Evolutionary conservation across 2,888 invertebrate species (phyloP), one percentile per base, ranked within the genome.

Genomic region (Alsophila aescularia): DNA sequence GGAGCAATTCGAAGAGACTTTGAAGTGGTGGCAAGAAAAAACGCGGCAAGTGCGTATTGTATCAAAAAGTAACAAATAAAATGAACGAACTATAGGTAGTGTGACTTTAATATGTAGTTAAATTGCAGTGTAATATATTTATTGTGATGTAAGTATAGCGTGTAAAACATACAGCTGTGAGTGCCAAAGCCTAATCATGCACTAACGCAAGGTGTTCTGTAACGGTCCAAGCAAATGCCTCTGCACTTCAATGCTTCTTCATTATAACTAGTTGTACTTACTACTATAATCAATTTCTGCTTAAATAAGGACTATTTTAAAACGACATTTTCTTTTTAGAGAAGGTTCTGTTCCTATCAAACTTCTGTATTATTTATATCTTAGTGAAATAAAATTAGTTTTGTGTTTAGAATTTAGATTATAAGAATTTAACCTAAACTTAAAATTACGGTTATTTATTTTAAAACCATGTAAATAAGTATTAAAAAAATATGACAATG

Each of bases 21-120:
- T 92, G 9, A 92, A 90, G 64, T 92, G 92, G 92, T 92, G 92
- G 92, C 90, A 92, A 64, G 89, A 91, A 64, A 91, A 91, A 65
- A 91, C 90, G 2, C 81, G 81, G 64, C 85, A 81, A 72, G 75
- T 79, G 12, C 83, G 83, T 29, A 14, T 16, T 48, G 55, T 60
- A 9, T 53, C 51, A 8, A 61, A 58, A 29, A 39, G 39, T 42
- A 54, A 47, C 36, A 51, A 45, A 80, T 39, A 47, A 12, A 45
- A 57, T 69, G 52, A 85, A 80, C 65, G 21, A 12, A 70, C 47
- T 48, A 74, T 70, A 27, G 73, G 56, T 39, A n/a, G n/a, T n/a
- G n/a, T 69, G 58, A 40, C 66, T 60, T 35, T 50, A 8, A n/a
- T 60, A 65, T 37, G 44, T 62, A 67, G 34, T 36, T 51, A 64